These are phyloP conservation scores for Melanocharis versteri DNA, from an alignment of 2,113 vertebrate genomes.

Conservation along the genomic window DNA sequence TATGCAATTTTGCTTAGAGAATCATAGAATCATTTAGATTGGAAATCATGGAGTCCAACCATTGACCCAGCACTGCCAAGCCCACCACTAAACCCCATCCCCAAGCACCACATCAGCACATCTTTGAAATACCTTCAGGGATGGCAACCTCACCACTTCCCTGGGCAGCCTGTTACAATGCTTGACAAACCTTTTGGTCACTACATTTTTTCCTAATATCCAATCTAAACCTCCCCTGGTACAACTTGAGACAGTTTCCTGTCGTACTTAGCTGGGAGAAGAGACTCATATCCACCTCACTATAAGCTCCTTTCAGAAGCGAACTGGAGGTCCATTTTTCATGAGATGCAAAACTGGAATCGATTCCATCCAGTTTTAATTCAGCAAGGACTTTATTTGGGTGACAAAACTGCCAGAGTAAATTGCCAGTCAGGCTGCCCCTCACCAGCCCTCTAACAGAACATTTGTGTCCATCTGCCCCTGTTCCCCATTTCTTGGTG, in stretches of 20 bases:
- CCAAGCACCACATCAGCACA: rapidly evolving
- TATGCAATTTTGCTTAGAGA: not conserved
- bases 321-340: not conserved
- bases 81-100: not conserved
- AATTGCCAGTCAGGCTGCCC: not conserved
- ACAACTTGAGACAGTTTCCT: not conserved
- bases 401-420: not conserved
- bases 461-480: not conserved
- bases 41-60: rapidly evolving
- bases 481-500: not conserved
- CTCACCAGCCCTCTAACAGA: not conserved
- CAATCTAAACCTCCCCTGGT: not conserved
- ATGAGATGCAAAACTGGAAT: not conserved
- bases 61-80: not conserved
- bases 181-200: not conserved
- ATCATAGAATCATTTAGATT: not conserved
- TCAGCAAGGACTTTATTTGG: not conserved
- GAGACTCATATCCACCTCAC: not conserved
- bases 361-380: not conserved
- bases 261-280: not conserved
- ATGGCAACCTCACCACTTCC: not conserved
- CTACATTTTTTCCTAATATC: not conserved
- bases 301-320: not conserved
- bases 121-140: not conserved
- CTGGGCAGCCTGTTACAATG: not conserved